Evolutionary conservation across 2,113 vertebrate species (phyloP), one percentile per base, ranked within the genome.

Genomic region (Choloepus hoffmanni): DNA sequence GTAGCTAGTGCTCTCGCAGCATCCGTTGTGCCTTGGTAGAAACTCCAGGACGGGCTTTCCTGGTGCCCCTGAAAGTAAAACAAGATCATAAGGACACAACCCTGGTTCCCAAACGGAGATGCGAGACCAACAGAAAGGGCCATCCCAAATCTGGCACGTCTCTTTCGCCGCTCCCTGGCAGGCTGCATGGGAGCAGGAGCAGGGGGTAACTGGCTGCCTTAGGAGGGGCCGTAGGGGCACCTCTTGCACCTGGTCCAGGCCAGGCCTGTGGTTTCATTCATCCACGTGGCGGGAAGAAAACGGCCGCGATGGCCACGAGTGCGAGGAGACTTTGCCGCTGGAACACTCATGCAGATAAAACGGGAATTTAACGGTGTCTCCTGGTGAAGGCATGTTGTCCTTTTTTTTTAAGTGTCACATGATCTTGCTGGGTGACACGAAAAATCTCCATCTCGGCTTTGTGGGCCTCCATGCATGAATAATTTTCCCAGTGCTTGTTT

Each of bases 401-500:
- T 84, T 85, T 94, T 92, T 92, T 95, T 95, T 85, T 77, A 33
- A 30, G 97, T 86, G 97, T 98, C 98, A 98, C 98, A 95, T 98
- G 98, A 98, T 98, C 97, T 96, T 97, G 0, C 98, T 87, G 97
- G 97, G 98, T 97, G 98, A 97, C 98, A 98, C 60, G 63, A 95
- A 98, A 98, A 95, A 97, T 98, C 98, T 98, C 97, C 96, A 89
- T 97, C 97, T 96, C 79, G 92, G 97, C 98, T 98, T 97, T 98
- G 98, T 97, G 94, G 97, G 97, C 82, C 96, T 98, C 98, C 97
- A 97, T 97, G 98, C 98, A 98, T 98, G 98, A 98, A 98, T 98
- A 97, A 98, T 98, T 98, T 98, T 98, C 98, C 98, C 98, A 99
- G 98, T 98, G 97, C 98, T 98, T 97, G 98, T 97, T 98, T 98